Evolutionary conservation across 2,113 vertebrate genomes (phyloP).

Genomic region (Tragelaphus buxtoni): DNA sequence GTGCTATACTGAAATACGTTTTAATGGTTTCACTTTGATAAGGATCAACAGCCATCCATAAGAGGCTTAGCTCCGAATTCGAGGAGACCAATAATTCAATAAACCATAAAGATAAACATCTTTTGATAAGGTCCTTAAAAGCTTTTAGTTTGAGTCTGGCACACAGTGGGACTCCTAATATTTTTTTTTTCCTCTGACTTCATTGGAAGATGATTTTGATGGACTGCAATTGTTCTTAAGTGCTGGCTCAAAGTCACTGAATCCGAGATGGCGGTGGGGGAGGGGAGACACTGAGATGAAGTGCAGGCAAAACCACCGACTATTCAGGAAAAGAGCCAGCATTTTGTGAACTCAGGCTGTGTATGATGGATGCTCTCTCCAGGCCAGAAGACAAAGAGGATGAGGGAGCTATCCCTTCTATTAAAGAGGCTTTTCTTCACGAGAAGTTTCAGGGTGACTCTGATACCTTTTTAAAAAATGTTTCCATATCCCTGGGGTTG

Average conservation of each 20-base stretch:
- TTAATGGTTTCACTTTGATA: slow-evolving; percentile 28
- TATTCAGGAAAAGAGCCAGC: neutral
- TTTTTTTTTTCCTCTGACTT: neutral
- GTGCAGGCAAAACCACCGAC: neutral
- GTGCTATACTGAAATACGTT: neutral
- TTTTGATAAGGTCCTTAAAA: slow-evolving; percentile 10
- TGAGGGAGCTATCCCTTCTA: neutral
- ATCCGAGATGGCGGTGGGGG: neutral
- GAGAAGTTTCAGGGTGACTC: slow-evolving; percentile 7
- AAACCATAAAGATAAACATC: slow-evolving; percentile 15
- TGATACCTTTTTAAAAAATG: neutral
- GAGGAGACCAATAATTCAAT: neutral
- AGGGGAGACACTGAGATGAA: neutral
- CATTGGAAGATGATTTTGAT: neutral
- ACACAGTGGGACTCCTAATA: neutral
- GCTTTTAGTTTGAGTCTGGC: neutral
- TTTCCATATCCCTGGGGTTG: neutral
- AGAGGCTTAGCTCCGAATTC: slow-evolving; percentile 4
- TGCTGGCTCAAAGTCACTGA: neutral
- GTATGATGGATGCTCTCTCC: neutral
- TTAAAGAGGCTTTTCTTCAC: neutral
- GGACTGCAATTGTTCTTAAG: neutral
- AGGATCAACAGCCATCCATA: neutral
- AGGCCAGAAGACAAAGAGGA: neutral
- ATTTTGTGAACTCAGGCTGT: neutral